Evolutionary conservation across 2,113 vertebrate species (phyloP).

Genomic region (Rhodinocichla rosea): DNA sequence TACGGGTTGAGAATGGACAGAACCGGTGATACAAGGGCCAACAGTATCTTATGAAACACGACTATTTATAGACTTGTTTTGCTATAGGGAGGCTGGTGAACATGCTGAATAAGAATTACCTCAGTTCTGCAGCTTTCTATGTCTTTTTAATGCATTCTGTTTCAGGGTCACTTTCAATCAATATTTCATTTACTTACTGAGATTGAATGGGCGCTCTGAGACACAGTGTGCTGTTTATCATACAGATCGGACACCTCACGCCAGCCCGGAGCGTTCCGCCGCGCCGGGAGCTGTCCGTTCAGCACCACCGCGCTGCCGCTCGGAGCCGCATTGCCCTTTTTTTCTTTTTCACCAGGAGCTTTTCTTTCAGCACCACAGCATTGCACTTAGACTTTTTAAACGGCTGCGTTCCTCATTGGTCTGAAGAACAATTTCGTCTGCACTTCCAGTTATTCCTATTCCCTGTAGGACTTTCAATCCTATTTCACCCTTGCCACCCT

Average conservation of each 20-base stretch:
- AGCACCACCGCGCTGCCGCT: conserved; percentile 83
- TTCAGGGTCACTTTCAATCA: conserved; percentile 94
- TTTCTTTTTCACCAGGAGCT: conserved; percentile 78
- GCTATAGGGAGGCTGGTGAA: conserved; percentile 84
- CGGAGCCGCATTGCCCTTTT: conserved; percentile 77
- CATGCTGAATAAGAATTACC: conserved; percentile 85
- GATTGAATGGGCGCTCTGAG: conserved; percentile 90
- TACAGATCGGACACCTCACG: conserved; percentile 87
- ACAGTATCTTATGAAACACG: conserved; percentile 77
- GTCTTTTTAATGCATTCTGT: conserved; percentile 92
- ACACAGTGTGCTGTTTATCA: conserved; percentile 88
- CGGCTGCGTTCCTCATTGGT: conserved; percentile 81
- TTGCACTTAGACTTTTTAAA: conserved; percentile 84
- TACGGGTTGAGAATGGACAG: conserved; percentile 74
- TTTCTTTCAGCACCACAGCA: conserved; percentile 84
- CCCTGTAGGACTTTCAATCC: conserved; percentile 77
- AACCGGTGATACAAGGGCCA: conserved; percentile 75
- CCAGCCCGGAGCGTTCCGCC: conserved; percentile 81
- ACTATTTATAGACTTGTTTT: conserved; percentile 85
- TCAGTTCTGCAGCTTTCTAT: conserved; percentile 86
- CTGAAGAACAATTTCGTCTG: conserved; percentile 82
- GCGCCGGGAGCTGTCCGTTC: conserved; percentile 84
- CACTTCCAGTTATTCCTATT: conserved; percentile 81
- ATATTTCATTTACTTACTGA: conserved; percentile 94
- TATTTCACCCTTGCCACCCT: conserved; percentile 75